Conservation (phyloP, 2,113 vertebrate species). For the Platysternon megacephalum region DNA sequence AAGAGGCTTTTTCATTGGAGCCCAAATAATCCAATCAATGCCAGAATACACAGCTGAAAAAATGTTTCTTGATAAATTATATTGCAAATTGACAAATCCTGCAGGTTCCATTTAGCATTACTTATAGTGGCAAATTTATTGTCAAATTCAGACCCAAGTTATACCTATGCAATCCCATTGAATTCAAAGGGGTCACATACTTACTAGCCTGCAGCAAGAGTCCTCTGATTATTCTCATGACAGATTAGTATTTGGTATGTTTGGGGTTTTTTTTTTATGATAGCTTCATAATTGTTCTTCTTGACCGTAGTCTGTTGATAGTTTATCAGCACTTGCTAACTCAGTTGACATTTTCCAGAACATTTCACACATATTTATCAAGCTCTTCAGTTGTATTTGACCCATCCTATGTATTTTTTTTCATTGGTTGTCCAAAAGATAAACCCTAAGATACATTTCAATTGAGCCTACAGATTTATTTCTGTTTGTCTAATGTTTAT, state of each 20-base stretch:
- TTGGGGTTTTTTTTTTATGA: background rate
- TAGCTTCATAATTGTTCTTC: background rate
- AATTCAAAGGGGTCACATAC: background rate
- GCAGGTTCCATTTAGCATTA: background rate
- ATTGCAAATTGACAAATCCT: background rate
- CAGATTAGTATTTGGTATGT: background rate
- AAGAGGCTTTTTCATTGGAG: background rate
- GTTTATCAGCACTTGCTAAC: background rate
- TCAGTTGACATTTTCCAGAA: background rate
- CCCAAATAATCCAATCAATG: rapidly evolving
- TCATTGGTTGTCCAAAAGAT: background rate
- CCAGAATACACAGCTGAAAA: background rate
- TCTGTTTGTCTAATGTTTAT: background rate
- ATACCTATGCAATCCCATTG: background rate
- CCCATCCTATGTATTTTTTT: background rate
- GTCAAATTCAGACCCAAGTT: background rate
- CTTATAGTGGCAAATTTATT: rapidly evolving
- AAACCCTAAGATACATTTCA: background rate
- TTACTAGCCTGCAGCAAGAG: background rate
- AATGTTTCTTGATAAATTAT: background rate
- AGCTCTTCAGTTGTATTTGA: background rate
- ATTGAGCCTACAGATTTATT: background rate
- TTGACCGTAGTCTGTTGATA: background rate
- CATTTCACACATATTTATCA: background rate
- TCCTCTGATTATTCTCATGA: background rate